These are phyloP conservation scores for Apodemus sylvaticus DNA, from an alignment of 2,113 vertebrate species.

Conservation along the genomic window DNA sequence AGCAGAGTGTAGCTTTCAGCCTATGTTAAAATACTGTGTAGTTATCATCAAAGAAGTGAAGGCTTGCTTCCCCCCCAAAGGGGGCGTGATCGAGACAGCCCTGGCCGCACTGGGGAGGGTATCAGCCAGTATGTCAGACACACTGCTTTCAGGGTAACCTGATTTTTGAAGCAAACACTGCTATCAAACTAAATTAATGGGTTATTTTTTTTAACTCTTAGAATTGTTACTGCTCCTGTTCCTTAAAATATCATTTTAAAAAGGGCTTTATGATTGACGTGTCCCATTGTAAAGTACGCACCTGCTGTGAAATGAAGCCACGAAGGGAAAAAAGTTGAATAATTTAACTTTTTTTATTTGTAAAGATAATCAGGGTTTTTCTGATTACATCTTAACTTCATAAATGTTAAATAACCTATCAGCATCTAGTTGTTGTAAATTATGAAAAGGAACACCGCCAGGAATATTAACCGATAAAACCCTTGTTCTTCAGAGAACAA, in stretches of 20 bases:
- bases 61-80: background rate
- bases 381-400: conserved; percentile 99
- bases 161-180: conserved; percentile 75
- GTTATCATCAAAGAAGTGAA: background rate
- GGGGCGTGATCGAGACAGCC: background rate
- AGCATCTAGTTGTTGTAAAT: conserved; percentile 99
- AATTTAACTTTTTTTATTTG: conserved; percentile 99
- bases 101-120: background rate
- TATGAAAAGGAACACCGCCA: conserved; percentile 95
- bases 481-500: conserved; percentile 88
- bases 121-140: conserved; percentile 49
- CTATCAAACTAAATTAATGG: conserved; percentile 73
- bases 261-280: conserved; percentile 86
- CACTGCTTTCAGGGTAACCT: conserved; percentile 45
- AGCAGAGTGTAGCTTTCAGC: background rate
- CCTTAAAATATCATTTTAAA: conserved; percentile 76
- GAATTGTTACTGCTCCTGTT: conserved; percentile 76
- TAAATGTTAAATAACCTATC: conserved; percentile 99
- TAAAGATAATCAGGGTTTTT: conserved; percentile 99
- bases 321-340: conserved; percentile 88
- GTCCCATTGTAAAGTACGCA: conserved; percentile 83
- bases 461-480: conserved; percentile 97
- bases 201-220: conserved; percentile 66
- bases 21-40: background rate
- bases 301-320: conserved; percentile 86